phyloP scores from a whole-genome alignment of 2,888 invertebrate species.

The Sminthurinus aureus region DNA sequence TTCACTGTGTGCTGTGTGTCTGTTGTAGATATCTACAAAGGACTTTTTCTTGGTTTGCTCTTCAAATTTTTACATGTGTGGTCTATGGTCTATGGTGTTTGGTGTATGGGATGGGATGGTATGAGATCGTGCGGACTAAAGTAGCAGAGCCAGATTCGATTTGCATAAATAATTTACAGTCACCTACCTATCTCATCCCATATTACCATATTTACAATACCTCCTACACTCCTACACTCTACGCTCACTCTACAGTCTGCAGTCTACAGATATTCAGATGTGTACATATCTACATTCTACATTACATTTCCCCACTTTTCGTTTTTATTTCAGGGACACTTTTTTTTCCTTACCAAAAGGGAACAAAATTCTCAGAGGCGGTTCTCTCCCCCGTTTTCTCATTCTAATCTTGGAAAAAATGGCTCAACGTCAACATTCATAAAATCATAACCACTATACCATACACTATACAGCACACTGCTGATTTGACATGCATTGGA shows the following conservation, averaged over 20 bases:
- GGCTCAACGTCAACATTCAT: slow-evolving; percentile 30
- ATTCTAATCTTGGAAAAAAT: slow-evolving; percentile 16
- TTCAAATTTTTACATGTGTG: neutral
- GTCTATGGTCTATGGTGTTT: neutral
- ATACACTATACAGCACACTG: neutral
- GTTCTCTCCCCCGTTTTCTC: neutral
- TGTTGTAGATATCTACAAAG: neutral
- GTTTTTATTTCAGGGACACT: neutral
- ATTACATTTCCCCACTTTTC: neutral
- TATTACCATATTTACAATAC: neutral
- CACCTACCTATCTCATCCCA: neutral
- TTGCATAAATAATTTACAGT: slow-evolving; percentile 35
- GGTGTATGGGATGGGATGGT: neutral
- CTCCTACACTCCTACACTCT: neutral
- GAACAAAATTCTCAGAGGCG: slow-evolving; percentile 8
- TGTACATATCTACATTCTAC: neutral
- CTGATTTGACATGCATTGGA: neutral
- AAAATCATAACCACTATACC: slow-evolving; percentile 9
- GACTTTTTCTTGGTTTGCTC: neutral
- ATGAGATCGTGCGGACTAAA: neutral
- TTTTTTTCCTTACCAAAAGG: neutral
- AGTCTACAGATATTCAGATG: too few species aligned
- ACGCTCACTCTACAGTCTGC: neutral
- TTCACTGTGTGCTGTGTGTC: too few species aligned
- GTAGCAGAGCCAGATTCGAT: slow-evolving; percentile 25